Percentiles rank a stretch among this genome's conserved stretches.
These are phyloP conservation scores for Entelurus aequoreus DNA, from an alignment of 2,113 vertebrate species.

Conservation along the genomic window DNA sequence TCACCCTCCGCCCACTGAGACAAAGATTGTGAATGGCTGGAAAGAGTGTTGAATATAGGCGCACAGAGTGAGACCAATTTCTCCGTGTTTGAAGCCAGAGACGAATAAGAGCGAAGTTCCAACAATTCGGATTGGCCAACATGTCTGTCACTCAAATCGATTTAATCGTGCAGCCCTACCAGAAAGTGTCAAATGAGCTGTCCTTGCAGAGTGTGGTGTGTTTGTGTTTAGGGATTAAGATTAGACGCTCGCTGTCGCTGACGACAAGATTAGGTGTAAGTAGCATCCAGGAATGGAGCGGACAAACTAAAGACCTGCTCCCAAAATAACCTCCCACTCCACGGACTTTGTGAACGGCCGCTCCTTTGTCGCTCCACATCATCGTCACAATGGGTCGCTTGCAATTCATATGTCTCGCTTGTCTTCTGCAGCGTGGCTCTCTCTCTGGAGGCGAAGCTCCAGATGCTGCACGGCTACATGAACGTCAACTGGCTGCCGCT, in stretches of 20 bases:
- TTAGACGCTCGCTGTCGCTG: slow-evolving; percentile 43
- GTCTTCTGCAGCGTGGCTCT: slow-evolving; percentile 76
- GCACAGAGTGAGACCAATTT: no score
- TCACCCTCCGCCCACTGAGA: no score
- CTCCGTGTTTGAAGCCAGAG: no score
- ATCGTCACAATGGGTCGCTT: no score
- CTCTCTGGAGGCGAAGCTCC: slow-evolving; percentile 91
- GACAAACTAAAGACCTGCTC: slow-evolving; percentile 39
- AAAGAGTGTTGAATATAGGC: no score
- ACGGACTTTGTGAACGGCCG: slow-evolving; percentile 3
- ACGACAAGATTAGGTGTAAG: slow-evolving; percentile 59
- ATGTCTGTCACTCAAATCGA: no score
- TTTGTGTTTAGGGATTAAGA: slow-evolving; percentile 47
- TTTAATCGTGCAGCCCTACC: no score
- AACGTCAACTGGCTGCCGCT: slow-evolving; percentile 88
- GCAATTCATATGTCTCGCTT: neutral
- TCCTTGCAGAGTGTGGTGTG: slow-evolving; percentile 8
- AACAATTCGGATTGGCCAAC: no score
- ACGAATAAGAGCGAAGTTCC: no score
- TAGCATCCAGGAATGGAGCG: slow-evolving; percentile 50
- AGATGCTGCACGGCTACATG: slow-evolving; percentile 95
- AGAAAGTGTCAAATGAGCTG: neutral
- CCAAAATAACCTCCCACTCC: slow-evolving; percentile 13
- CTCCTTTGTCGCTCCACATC: no score
- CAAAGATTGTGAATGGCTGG: no score